Base-by-base conservation (phyloP, 2,797 vertebrate genomes). In the Brachymystax lenok region DNA sequence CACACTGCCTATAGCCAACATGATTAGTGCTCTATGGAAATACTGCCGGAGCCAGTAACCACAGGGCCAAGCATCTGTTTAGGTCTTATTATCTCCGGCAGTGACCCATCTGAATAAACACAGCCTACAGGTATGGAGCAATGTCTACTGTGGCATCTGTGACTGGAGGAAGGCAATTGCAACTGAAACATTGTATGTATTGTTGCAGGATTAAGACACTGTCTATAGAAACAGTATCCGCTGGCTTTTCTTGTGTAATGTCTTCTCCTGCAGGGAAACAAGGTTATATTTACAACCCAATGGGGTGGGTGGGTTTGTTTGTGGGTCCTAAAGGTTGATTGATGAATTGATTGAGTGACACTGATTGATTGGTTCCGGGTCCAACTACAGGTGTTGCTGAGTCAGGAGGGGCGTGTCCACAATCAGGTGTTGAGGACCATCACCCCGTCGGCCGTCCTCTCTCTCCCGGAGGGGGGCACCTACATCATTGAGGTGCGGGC, bases 401-500 rank as follows among this genome's bases (percentile, higher is more conserved):
- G 95, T 76, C 97, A 98, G 93, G 97, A 99, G 86, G 97, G 98
- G 14, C 93, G 97, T 73, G 95, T 95, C 83, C 94, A 96, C 83
- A 96, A 94, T 88, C 95, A 98, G 91, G 96, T 98, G 86, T 97
- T 97, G 76, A 95, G 97, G 91, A 99, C 97, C 80, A 96, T 96
- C 83, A 97, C 96, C 91, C 96, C 96, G 0, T 97, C 97, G 74
- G 96, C 96, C 0, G 90, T 96, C 76, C 92, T 99, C 1, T 94
- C 96, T 16, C 95, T 99, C 77, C 95, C 96, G 0, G 97, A 98
- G 75, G 96, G 95, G 73, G 98, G 97, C 16, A 95, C 97, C 75
- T 99, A 98, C 74, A 94, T 96, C 87, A 98, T 99, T 4, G 96
- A 99, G 89, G 96, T 99, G 64, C 94, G 96, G 13, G 95, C 96